Evolutionary conservation across 2,888 invertebrate genomes (phyloP), one percentile per base, ranked within the genome.

Genomic region (Priocnemis perturbator): DNA sequence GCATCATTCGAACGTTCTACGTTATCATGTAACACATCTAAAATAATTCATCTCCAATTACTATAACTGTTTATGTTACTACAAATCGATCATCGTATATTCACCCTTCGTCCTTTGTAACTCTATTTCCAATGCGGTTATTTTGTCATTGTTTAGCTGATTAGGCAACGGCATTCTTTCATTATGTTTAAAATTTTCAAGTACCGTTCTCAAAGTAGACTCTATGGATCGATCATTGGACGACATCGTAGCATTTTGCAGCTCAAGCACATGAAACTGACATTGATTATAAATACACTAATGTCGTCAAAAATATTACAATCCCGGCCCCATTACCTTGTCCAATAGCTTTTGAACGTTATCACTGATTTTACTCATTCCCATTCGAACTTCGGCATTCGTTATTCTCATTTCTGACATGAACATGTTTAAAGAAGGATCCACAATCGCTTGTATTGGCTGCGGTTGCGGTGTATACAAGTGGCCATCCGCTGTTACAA

Each of bases 361-460:
- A 67, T 92, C 91, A 21, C 92, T 90, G 74, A 94, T 90, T 82
- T 93, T 92, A n/a, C 91, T 89, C 71, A 94, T 88, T 74, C 92
- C 91, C 88, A 93, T 91, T 73, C 93, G 90, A n/a, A 94, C 87
- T 86, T 94, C 94, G 9, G 92, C 90, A 82, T 93, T 93, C 69
- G 93, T 93, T 19, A 92, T 92, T 72, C 93, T 88, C 64, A 91
- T 91, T 87, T 93, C 93, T 2, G 92, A 89, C 60, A 93, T 83
- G 69, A 93, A 89, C 76, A 93, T 87, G 74, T 91, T 91, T 52
- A 92, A 83, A 71, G 90, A 90, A 55, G 91, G 90, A 75, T 88
- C 88, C 56, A 86, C 69, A 15, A 88, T 82, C 1, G 89, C 53
- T 48, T 83, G 76, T 59, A 83, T 72, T 21, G 84, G 62, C 81